These are phyloP conservation scores for Clarias gariepinus DNA, from an alignment of 2,113 vertebrate genomes.

Conservation along the genomic window DNA sequence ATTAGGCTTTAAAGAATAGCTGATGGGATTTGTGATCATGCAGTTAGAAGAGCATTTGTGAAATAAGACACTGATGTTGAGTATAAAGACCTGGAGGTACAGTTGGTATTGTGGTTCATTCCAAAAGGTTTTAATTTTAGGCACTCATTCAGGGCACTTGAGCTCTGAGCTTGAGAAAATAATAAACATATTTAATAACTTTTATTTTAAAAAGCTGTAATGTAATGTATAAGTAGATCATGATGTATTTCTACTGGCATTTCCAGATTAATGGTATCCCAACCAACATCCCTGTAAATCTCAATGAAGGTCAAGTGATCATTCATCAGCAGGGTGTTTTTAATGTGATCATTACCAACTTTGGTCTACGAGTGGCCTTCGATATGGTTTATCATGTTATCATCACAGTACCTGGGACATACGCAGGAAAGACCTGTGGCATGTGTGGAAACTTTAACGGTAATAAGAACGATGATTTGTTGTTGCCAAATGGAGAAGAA, in stretches of 20 bases:
- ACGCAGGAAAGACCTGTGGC: slow-evolving; percentile 59
- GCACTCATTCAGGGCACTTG: too few species aligned
- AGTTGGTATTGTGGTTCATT: too few species aligned
- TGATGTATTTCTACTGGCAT: neutral
- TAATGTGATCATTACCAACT: slow-evolving; percentile 54
- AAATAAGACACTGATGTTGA: too few species aligned
- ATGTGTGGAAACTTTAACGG: slow-evolving; percentile 68
- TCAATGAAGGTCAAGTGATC: slow-evolving; percentile 39
- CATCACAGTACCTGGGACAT: slow-evolving; percentile 61
- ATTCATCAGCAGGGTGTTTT: slow-evolving; percentile 42
- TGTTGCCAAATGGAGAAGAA: slow-evolving; percentile 49
- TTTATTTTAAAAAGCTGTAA: too few species aligned
- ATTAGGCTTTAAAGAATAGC: too few species aligned
- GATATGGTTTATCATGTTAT: slow-evolving; percentile 59
- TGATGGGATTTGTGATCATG: too few species aligned
- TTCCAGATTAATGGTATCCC: slow-evolving; percentile 60
- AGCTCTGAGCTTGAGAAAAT: neutral
- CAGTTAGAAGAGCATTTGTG: too few species aligned
- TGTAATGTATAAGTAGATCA: neutral
- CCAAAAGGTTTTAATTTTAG: too few species aligned
- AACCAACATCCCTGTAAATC: slow-evolving; percentile 39
- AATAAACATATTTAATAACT: neutral
- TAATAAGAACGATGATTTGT: slow-evolving; percentile 49
- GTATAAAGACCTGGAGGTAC: too few species aligned
- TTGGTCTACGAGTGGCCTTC: slow-evolving; percentile 63